Evolutionary conservation across 2,113 vertebrate genomes (phyloP), one percentile per base, ranked within the genome.

Genomic region (Oncorhynchus kisutch): DNA sequence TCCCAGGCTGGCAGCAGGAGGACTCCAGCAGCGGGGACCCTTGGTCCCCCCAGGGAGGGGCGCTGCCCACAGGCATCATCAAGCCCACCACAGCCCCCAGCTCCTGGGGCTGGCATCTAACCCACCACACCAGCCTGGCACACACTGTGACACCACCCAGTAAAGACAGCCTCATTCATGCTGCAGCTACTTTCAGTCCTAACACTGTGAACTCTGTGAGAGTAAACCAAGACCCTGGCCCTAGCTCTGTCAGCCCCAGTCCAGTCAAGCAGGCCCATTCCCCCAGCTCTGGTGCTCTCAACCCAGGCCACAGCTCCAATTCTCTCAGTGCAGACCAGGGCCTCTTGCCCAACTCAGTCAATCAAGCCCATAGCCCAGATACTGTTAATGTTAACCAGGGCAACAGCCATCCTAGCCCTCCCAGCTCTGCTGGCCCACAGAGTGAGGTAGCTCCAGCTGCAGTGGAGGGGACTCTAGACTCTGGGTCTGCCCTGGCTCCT

Each of bases 1-100:
- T 24, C 20, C 57, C 70, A 1, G 82, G 85, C 72, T 85, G 82
- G 85, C 86, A 83, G 71, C 89, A 83, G 69, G 90, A 91, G 29
- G 89, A 82, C 64, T 93, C 91, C 75, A 87, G 83, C 25, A 89
- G 89, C 4, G 88, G 88, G 59, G 88, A 87, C n/a, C 12, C 49
- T 16, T 84, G 87, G 70, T 27, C 85, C 60, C 67, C 48, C 79
- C 79, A 78, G 73, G 76, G 80, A 9, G 75, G 76, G 39, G 48
- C 14, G 25, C 77, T 67, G 45, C 74, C 86, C 16, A 64, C 39
- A 11, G 74, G 85, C 86, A 84, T 83, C 34, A 18, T 76, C 59
- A 71, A 87, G 70, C 83, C 89, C 3, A 70, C 71, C 0, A 16
- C 16, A 3, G 0, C 82, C 0, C 77, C 87, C 12, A 54, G 5